These are phyloP conservation scores for Pollimyrus isidori DNA, from an alignment of 2,113 vertebrate species.

Conservation along the genomic window DNA sequence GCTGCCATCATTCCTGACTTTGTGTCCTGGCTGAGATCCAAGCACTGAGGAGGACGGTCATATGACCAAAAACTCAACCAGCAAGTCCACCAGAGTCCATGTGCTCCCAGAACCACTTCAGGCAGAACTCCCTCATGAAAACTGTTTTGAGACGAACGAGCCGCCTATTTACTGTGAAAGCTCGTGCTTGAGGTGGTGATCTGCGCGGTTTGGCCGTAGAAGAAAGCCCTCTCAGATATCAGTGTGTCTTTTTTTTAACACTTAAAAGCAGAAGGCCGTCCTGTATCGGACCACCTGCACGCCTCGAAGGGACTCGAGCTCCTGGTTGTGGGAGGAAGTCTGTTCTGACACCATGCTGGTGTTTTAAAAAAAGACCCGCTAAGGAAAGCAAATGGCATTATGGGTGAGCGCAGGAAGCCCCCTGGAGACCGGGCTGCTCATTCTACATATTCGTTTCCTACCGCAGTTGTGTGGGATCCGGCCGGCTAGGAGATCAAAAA, in stretches of 20 bases:
- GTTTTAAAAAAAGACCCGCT: background rate
- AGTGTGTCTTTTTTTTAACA: background rate
- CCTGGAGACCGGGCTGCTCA: background rate
- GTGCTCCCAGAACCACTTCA: background rate
- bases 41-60: background rate
- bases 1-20: background rate
- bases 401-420: background rate
- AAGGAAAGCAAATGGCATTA: background rate
- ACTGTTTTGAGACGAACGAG: background rate
- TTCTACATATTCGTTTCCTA: background rate
- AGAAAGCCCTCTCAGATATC: background rate
- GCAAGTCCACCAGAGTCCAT: background rate
- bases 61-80: background rate
- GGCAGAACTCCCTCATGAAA: background rate
- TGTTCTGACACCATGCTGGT: background rate
- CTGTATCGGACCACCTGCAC: background rate
- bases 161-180: background rate
- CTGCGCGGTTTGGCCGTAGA: background rate
- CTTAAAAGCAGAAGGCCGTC: background rate
- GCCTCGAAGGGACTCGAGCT: background rate
- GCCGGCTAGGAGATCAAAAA: background rate
- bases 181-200: background rate
- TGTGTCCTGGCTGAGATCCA: background rate
- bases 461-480: background rate
- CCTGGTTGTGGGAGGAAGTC: background rate